Percentiles rank a stretch among this genome's conserved stretches.
Evolutionary conservation across 2,888 invertebrate species (phyloP).

Genomic region (Eupithecia dodoneata): DNA sequence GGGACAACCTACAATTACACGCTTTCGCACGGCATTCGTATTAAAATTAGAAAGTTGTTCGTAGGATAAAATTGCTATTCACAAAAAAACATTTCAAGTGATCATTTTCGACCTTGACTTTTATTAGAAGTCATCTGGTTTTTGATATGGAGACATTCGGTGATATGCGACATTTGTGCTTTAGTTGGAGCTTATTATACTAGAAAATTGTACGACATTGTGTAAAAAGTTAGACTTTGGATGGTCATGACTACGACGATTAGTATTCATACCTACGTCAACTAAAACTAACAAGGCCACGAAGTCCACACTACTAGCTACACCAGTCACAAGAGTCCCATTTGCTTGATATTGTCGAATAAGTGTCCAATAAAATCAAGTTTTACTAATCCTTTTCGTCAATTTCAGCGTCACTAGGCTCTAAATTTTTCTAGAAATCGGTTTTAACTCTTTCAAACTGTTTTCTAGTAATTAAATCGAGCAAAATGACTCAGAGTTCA

Average conservation of each 20-base stretch:
- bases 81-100: neutral
- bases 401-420: neutral
- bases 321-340: slow-evolving; percentile 11
- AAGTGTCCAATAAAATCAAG: slow-evolving; percentile 12
- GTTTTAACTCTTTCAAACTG: slow-evolving; percentile 21
- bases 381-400: slow-evolving; percentile 8
- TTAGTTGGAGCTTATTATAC: neutral
- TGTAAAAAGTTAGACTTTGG: slow-evolving; percentile 24
- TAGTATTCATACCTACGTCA: slow-evolving; percentile 1
- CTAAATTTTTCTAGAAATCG: slow-evolving; percentile 6
- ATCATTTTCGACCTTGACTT: neutral
- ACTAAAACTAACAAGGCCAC: slow-evolving; percentile 26
- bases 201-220: slow-evolving; percentile 27
- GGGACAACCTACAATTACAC: slow-evolving; percentile 17
- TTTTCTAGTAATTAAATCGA: slow-evolving; percentile 16
- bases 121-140: neutral
- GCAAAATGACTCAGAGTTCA: slow-evolving; percentile 17
- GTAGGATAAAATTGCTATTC: neutral
- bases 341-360: slow-evolving; percentile 20
- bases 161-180: slow-evolving; percentile 5
- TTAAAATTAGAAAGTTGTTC: slow-evolving; percentile 14
- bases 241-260: slow-evolving; percentile 16
- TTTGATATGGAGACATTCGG: neutral
- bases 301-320: slow-evolving; percentile 5
- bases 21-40: slow-evolving; percentile 25